Base-by-base conservation (phyloP, 2,797 vertebrate genomes). In the Lepilemur ruficaudatus region DNA sequence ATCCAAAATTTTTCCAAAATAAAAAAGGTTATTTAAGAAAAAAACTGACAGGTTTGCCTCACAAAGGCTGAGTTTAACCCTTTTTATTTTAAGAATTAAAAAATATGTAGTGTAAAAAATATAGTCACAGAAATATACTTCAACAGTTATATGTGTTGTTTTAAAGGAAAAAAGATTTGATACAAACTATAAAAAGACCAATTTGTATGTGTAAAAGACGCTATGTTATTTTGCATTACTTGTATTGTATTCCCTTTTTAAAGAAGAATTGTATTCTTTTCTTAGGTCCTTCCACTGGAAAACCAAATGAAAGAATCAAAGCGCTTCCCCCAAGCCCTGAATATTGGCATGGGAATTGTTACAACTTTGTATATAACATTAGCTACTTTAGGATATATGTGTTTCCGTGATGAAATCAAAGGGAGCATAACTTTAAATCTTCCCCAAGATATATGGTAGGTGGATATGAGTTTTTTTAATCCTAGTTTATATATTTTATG, bases 371-470 rank as follows among this genome's bases (percentile, higher is more conserved):
- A 99, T 7, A 97, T 99, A 87, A 98, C 99, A 0, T 93, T 99
- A 86, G 99, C 99, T 57, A 99, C 99, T 4, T 97, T 99, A 1
- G 99, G 99, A 0, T 99, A 99, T 92, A 98, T 99, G 95, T 98
- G 99, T 92, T 99, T 99, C 93, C 99, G 98, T 28, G 98, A 99
- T 46, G 97, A 98, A 84, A 99, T 99, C 97, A 99, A 99, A 98
- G 99, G 99, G 97, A 99, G 99, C 98, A 99, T 99, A 96, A 99
- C 99, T 13, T 98, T 99, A 95, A 99, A 99, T 98, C 98, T 99
- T 88, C 99, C 99, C 9, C 99, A 99, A 46, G 98, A 99, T 70
- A 94, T 97, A 30, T 99, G 99, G 99, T 99, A 98, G 98, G 99
- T 96, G 18, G 10, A n/a, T 63, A 38, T 70, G 30, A 79, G 43